Percentiles rank a stretch among this genome's conserved stretches.
phyloP scores from a whole-genome alignment of 2,888 invertebrate species.

The Epiblema foenella region DNA sequence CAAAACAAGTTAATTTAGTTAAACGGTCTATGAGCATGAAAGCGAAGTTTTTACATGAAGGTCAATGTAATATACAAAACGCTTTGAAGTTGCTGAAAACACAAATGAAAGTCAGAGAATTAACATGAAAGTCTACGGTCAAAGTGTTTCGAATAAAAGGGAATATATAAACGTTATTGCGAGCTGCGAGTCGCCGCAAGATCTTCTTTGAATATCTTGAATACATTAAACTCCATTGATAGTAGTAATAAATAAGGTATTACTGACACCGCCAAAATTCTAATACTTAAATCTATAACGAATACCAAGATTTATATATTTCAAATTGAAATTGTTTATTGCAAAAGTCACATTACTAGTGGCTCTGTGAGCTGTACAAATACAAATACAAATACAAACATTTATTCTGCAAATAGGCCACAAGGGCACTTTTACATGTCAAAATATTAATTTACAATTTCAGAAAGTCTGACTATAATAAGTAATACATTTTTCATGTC shows the following conservation, averaged over 20 bases:
- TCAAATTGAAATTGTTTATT: no score
- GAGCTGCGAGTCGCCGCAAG: not conserved
- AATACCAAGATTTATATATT: no score
- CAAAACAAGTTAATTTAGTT: constrained; percentile 11
- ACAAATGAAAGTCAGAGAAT: not conserved
- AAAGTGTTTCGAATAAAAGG: not conserved
- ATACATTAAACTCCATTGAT: constrained; percentile 3
- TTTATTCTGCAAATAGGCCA: no score
- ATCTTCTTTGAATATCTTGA: not conserved
- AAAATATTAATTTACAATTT: no score
- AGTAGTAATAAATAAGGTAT: constrained; percentile 1
- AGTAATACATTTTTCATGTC: no score
- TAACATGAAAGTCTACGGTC: constrained; percentile 13
- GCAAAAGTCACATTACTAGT: no score
- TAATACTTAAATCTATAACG: not conserved
- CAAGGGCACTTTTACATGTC: no score
- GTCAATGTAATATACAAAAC: not conserved
- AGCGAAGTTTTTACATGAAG: not conserved
- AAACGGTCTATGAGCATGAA: not conserved
- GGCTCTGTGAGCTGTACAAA: no score
- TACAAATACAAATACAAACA: no score
- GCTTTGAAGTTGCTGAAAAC: not conserved
- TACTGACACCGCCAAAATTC: not conserved
- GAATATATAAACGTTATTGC: not conserved
- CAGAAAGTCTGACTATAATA: no score